Percentiles rank a stretch among this genome's conserved stretches.
Evolutionary conservation across 1,140 invertebrate species (phyloP).

Genomic region (Euura saliciscinereae): DNA sequence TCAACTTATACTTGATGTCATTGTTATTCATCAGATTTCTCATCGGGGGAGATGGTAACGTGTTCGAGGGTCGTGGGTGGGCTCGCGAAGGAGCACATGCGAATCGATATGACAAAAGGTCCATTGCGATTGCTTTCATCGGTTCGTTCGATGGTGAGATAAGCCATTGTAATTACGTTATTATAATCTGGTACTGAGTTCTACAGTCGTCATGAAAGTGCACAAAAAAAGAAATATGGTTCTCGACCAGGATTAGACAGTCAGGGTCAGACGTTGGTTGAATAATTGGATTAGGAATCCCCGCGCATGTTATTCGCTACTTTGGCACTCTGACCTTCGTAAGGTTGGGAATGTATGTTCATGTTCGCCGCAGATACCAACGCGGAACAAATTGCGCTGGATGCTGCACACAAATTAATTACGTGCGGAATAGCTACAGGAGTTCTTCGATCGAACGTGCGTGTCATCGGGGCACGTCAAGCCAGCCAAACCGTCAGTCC

Average conservation of each 20-base stretch:
- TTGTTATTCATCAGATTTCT: slow-evolving; percentile 64
- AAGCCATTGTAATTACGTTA: too few species aligned
- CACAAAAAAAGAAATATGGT: too few species aligned
- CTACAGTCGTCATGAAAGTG: too few species aligned
- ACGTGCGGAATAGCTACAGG: slow-evolving; percentile 66
- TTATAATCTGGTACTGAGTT: too few species aligned
- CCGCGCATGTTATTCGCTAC: too few species aligned
- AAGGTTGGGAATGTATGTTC: too few species aligned
- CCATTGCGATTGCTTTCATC: slow-evolving; percentile 57
- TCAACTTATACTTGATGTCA: too few species aligned
- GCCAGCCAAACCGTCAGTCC: slow-evolving; percentile 67
- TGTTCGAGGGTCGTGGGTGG: slow-evolving; percentile 82
- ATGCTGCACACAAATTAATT: slow-evolving; percentile 65
- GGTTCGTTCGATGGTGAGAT: slow-evolving; percentile 51
- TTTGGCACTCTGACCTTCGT: too few species aligned
- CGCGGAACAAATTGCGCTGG: slow-evolving; percentile 61
- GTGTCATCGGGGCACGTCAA: slow-evolving; percentile 68
- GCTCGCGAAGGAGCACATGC: slow-evolving; percentile 74
- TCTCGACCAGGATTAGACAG: too few species aligned
- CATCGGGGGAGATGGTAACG: slow-evolving; percentile 76
- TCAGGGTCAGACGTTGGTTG: too few species aligned
- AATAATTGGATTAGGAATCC: too few species aligned
- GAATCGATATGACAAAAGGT: slow-evolving; percentile 56
- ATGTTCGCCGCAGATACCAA: slow-evolving; percentile 58
- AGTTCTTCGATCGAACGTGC: slow-evolving; percentile 64